Evolutionary conservation across 2,113 vertebrate species (phyloP).

Genomic region (Nycticebus coucang): DNA sequence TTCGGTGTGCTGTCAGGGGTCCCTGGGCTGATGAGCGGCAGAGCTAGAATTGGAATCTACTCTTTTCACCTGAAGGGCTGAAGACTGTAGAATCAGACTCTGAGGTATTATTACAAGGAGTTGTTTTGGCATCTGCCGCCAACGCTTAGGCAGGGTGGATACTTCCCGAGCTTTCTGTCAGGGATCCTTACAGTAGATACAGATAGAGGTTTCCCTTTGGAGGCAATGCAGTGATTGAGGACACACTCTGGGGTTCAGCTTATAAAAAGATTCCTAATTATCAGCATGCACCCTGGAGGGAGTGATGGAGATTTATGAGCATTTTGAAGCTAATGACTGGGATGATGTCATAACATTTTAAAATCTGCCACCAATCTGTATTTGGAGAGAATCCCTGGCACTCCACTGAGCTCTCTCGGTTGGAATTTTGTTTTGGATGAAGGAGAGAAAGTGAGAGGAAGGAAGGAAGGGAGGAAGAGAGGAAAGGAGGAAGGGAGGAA

Average conservation of each 20-base stretch:
- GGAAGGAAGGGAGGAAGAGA: not conserved
- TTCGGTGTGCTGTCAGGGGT: not conserved
- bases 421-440: conserved; percentile 27
- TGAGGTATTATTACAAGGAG: not conserved
- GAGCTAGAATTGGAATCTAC: not conserved
- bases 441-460: not conserved
- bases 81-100: not conserved
- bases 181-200: not conserved
- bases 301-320: not conserved
- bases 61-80: not conserved
- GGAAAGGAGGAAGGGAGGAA: not conserved
- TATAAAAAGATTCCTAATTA: not conserved
- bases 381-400: conserved; percentile 25
- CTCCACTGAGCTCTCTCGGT: not conserved
- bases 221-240: not conserved
- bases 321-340: conserved; percentile 9
- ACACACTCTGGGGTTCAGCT: not conserved
- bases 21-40: not conserved
- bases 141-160: not conserved
- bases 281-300: not conserved
- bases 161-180: not conserved
- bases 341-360: conserved; percentile 42
- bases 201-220: not conserved
- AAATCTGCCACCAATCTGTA: not conserved
- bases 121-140: not conserved